Evolutionary conservation across 2,888 invertebrate genomes (phyloP).

Genomic region (Tinea semifulvella): DNA sequence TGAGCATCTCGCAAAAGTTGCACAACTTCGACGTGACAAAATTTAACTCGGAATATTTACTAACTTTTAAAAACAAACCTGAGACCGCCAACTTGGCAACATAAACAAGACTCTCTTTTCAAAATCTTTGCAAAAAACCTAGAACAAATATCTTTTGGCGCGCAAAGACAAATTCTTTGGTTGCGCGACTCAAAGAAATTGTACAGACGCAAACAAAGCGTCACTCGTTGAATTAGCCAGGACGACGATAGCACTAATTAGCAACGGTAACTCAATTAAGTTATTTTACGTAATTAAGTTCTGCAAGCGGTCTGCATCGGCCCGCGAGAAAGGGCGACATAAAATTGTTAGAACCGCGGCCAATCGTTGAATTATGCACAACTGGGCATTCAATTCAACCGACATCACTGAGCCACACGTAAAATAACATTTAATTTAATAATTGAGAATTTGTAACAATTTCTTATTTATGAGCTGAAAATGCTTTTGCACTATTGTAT

Average conservation of each 20-base stretch:
- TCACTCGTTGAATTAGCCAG: slow-evolving; percentile 58
- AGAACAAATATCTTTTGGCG: slow-evolving; percentile 45
- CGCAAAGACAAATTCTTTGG: slow-evolving; percentile 64
- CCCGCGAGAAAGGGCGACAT: slow-evolving; percentile 43
- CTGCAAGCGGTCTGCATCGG: slow-evolving; percentile 43
- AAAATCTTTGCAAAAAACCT: slow-evolving; percentile 26
- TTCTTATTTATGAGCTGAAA: no score
- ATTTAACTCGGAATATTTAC: slow-evolving; percentile 5
- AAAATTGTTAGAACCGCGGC: slow-evolving; percentile 55
- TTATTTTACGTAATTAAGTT: slow-evolving; percentile 67
- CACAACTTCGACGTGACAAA: slow-evolving; percentile 9
- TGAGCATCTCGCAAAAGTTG: no score
- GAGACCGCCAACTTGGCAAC: slow-evolving; percentile 3
- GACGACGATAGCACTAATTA: slow-evolving; percentile 60
- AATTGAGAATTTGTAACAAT: no score
- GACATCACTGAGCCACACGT: no score
- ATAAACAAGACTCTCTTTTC: slow-evolving; percentile 9
- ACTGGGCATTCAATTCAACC: no score
- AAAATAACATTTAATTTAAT: no score
- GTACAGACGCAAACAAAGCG: slow-evolving; percentile 50
- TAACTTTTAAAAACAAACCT: slow-evolving; percentile 14
- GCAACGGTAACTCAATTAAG: slow-evolving; percentile 62
- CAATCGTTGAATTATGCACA: no score
- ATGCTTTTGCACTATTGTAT: no score
- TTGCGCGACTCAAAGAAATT: slow-evolving; percentile 58